These are phyloP conservation scores for Cyprinella venusta DNA, from an alignment of 2,797 vertebrate species.

Conservation along the genomic window DNA sequence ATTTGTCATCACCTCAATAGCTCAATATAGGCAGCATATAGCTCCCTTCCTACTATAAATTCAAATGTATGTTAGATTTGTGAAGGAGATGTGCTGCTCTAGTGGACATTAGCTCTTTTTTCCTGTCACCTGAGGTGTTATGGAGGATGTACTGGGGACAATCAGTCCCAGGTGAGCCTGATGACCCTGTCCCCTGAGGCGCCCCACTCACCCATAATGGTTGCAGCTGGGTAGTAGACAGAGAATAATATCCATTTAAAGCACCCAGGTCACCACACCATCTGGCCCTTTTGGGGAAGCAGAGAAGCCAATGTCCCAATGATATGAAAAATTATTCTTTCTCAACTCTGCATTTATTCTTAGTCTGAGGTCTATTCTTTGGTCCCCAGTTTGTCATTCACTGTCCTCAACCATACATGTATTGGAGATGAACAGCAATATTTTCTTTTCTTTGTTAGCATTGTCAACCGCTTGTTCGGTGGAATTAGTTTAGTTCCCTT, in stretches of 20 bases:
- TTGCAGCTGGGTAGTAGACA: constrained; percentile 5
- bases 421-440: neutral
- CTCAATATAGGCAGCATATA: neutral
- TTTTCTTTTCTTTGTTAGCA: neutral
- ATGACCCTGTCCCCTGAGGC: constrained; percentile 12
- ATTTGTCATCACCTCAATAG: neutral
- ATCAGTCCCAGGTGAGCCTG: constrained; percentile 13
- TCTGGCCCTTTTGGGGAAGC: constrained; percentile 12
- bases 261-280: constrained; percentile 14
- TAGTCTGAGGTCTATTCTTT: neutral
- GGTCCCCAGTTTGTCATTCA: neutral
- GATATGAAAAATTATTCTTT: neutral
- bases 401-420: neutral
- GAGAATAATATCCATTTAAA: constrained; percentile 27
- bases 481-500: too few relatives aligned
- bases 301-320: neutral
- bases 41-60: neutral
- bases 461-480: neutral
- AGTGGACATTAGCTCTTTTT: neutral
- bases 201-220: neutral
- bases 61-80: neutral
- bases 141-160: neutral
- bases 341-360: neutral
- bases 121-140: neutral
- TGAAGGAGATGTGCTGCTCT: neutral